Percentiles rank a stretch among this genome's conserved stretches.
Evolutionary conservation across 2,888 invertebrate genomes (phyloP).

Genomic region (Lasioglossum calceatum): DNA sequence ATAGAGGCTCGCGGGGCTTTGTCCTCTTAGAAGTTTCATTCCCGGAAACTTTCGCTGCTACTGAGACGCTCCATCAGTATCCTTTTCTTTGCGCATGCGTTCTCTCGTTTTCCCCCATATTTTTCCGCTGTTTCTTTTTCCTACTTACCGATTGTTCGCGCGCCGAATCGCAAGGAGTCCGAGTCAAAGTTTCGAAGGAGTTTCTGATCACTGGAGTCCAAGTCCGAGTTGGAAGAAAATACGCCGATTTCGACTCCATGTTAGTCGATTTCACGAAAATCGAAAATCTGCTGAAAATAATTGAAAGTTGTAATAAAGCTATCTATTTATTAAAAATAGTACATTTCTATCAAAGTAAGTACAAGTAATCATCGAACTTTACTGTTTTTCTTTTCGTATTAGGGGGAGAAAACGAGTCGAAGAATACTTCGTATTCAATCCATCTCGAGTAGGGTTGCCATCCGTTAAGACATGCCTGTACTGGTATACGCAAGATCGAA

Average conservation of each 20-base stretch:
- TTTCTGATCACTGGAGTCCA: background rate
- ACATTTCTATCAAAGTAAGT: no score
- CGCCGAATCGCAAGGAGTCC: conserved; percentile 13
- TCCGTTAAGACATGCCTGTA: no score
- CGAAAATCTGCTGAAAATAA: background rate
- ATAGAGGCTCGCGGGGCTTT: conserved; percentile 64
- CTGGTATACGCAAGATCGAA: background rate
- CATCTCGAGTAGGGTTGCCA: no score
- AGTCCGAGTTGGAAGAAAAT: no score
- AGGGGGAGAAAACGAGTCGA: background rate
- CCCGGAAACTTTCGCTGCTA: conserved; percentile 67
- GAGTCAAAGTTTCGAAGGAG: background rate
- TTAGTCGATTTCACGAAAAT: background rate
- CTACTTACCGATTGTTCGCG: conserved; percentile 25
- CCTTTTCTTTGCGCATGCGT: conserved; percentile 44
- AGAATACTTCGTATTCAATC: no score
- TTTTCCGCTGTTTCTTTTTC: conserved; percentile 23
- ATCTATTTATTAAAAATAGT: no score
- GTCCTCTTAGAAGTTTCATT: conserved; percentile 74
- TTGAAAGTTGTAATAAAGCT: no score
- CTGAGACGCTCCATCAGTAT: conserved; percentile 55
- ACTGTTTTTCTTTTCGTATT: no score
- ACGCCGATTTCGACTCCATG: background rate
- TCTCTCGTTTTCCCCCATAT: conserved; percentile 22
- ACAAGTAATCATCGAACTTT: no score